Evolutionary conservation across 92 coral and sea anemone genomes (phyloP), one percentile per base, ranked within the genome.

Genomic region (Porites rus): DNA sequence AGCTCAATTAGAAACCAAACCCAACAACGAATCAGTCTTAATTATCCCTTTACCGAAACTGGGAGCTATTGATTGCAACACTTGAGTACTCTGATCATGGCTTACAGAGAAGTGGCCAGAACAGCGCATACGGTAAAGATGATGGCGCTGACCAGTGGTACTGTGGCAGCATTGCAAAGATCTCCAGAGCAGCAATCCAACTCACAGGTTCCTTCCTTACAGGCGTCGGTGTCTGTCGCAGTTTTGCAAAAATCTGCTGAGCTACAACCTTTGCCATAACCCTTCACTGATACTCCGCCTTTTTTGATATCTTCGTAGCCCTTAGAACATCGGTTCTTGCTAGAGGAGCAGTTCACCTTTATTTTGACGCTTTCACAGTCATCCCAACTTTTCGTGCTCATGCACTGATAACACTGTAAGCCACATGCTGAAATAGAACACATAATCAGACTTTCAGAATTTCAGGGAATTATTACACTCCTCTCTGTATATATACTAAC

Each of bases 301-400:
- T 75, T n/a, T 20, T 65, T 65, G 28, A n/a, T 18, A 7, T 19
- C 8, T n/a, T 0, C 2, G 17, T 62, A 62, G 66, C 19, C 85
- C 80, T 87, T 87, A n/a, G 60, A 78, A 63, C 90, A 87, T 10
- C 90, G 74, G 66, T 78, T 77, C 17, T 87, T 74, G 58, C 90
- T 54, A 9, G 85, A 62, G 14, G 69, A 7, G 65, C 90, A 87
- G 4, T 59, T 77, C 50, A 52, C 17, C 31, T 50, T 74, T 52
- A 0, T 43, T 28, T 66, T 72, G 50, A 79, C 71, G n/a, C 51
- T 73, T 83, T 69, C 72, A 65, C 90, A 86, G 85, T 78, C 72
- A 11, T 46, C 78, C 84, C n/a, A n/a, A n/a, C n/a, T n/a, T n/a
- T n/a, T n/a, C n/a, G n/a, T n/a, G n/a, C 80, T 79, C 19, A n/a